Evolutionary conservation across 2,888 invertebrate species (phyloP).

Genomic region (Lobophora halterata): DNA sequence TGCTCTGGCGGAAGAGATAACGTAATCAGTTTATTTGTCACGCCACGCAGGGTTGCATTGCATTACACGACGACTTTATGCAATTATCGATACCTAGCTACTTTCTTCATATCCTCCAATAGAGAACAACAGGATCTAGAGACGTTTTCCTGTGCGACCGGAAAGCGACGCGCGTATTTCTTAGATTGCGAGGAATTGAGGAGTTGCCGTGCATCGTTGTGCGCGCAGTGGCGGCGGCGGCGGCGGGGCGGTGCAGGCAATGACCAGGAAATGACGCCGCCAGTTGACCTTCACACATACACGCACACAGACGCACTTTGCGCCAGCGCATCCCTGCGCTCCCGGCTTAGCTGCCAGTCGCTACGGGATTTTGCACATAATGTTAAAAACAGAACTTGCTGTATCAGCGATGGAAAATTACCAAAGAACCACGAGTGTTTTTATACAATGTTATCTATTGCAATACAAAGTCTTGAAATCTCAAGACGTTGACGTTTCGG

Average conservation of each 20-base stretch:
- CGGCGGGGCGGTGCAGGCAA: constrained; percentile 62
- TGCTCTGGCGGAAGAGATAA: constrained; percentile 56
- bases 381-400: background rate
- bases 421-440: constrained; percentile 16
- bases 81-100: too few relatives aligned
- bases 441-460: constrained; percentile 31
- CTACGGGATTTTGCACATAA: constrained; percentile 33
- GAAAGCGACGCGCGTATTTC: constrained; percentile 60
- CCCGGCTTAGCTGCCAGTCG: constrained; percentile 30
- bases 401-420: constrained; percentile 17
- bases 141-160: constrained; percentile 68
- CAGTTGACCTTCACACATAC: constrained; percentile 68
- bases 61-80: constrained; percentile 24
- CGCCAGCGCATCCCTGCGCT: constrained; percentile 44
- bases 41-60: constrained; percentile 29
- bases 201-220: constrained; percentile 34
- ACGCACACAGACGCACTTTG: constrained; percentile 38
- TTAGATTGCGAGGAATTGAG: constrained; percentile 43
- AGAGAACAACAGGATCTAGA: constrained; percentile 47
- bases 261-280: constrained; percentile 80
- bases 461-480: constrained; percentile 24
- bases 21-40: constrained; percentile 33
- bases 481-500: constrained; percentile 13
- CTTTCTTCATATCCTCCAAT: constrained; percentile 48
- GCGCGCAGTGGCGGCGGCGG: constrained; percentile 38